Evolutionary conservation across 2,113 vertebrate species (phyloP), one percentile per base, ranked within the genome.

Genomic region (Chloebia gouldiae): DNA sequence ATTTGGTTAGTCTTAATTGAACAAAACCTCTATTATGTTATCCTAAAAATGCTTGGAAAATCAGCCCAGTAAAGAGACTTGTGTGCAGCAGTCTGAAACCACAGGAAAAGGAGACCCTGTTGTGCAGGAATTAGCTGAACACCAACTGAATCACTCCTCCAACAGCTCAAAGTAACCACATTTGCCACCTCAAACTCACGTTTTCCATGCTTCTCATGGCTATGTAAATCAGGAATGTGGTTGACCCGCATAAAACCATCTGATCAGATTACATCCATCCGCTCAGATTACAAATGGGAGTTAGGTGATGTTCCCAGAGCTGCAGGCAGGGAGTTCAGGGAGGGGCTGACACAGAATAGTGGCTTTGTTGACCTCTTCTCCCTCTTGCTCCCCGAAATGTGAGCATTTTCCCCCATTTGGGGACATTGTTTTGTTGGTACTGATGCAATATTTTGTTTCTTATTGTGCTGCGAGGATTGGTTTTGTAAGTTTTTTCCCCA

Each of bases 301-400:
- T 4, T 33, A 7, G 35, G n/a, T 17, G 53, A 60, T n/a, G 47
- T 47, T 59, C 70, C 23, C 47, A 42, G 84, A 53, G 27, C 66
- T 37, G 71, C 39, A 50, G 37, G 11, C 60, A 47, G 10, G 25
- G 28, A 77, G 69, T 50, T 54, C 3, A 7, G 9, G 9, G 42
- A 65, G 30, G 14, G 3, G 6, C 42, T 44, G 65, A 22, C 6
- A 17, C 11, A 51, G 22, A 24, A 50, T 1, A 20, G 47, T 16
- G 33, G 10, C 21, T 82, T 80, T 69, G 19, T 49, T 0, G 0
- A 13, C 9, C 10, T 17, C 20, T 53, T 82, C 49, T 85, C 50
- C 22, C 45, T 70, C 64, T 24, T 59, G 33, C 35, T 84, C 27
- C 40, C 39, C 40, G n/a, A 56, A 75, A 64, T 4, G 1, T 0